phyloP scores from a whole-genome alignment of 2,113 vertebrate species.

The Gambusia affinis region DNA sequence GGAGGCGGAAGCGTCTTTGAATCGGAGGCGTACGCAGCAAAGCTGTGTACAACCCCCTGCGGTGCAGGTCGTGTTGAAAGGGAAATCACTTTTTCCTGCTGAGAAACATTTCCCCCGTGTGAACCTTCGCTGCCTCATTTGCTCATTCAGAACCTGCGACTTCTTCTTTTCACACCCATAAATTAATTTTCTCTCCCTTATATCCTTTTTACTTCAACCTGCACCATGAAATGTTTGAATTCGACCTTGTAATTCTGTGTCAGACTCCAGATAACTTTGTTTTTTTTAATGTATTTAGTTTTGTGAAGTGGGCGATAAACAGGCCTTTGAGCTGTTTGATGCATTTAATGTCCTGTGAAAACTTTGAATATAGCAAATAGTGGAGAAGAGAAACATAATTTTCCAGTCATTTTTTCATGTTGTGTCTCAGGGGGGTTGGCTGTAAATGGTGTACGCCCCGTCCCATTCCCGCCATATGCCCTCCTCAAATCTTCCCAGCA shows the following conservation, averaged over 20 bases:
- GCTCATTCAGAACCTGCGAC: conserved; percentile 38
- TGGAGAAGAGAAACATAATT: conserved; percentile 56
- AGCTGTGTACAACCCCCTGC: conserved; percentile 65
- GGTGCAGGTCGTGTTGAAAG: conserved; percentile 65
- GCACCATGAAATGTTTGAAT: conserved; percentile 11
- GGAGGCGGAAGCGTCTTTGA: conserved; percentile 63
- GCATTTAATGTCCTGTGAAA: conserved; percentile 46
- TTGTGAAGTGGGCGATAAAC: conserved; percentile 39
- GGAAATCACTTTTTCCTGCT: conserved; percentile 71
- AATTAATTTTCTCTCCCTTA: conserved; percentile 26
- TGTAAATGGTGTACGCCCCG: conserved; percentile 61
- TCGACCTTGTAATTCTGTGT: conserved; percentile 11
- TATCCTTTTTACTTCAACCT: conserved; percentile 6
- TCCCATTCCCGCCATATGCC: conserved; percentile 66
- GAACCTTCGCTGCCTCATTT: conserved; percentile 51
- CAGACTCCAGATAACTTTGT: conserved; percentile 13
- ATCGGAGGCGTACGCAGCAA: conserved; percentile 48
- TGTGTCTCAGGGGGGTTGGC: conserved; percentile 61
- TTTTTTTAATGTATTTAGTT: background rate
- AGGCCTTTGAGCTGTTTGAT: conserved; percentile 26
- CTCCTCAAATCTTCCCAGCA: conserved; percentile 69
- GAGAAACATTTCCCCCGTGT: conserved; percentile 56
- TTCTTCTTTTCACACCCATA: conserved; percentile 9
- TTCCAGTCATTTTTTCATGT: conserved; percentile 49
- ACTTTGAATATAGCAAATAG: conserved; percentile 31